Evolutionary conservation across 2,888 invertebrate genomes (phyloP).

Genomic region (Pristionchus maxplancki): DNA sequence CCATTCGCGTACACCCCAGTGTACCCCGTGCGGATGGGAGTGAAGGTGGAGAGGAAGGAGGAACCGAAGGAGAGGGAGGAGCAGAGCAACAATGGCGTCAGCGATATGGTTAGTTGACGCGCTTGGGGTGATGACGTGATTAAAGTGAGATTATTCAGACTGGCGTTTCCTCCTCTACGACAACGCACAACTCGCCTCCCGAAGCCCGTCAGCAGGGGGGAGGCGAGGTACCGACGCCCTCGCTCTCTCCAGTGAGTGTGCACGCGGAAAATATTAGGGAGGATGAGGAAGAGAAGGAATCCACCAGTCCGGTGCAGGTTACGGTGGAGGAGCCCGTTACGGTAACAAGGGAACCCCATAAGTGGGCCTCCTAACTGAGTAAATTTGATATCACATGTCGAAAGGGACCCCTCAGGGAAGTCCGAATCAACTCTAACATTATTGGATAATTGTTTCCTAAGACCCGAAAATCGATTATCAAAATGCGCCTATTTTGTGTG

Average conservation of each 20-base stretch:
- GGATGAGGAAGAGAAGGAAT: neutral
- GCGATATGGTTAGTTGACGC: neutral
- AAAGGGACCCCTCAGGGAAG: too few relatives aligned
- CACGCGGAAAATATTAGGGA: neutral
- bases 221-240: neutral
- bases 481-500: too few relatives aligned
- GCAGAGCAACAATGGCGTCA: neutral
- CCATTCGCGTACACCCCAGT: slow-evolving; percentile 67
- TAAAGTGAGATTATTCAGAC: neutral
- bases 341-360: too few relatives aligned
- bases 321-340: neutral
- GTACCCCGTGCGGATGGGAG: slow-evolving; percentile 57
- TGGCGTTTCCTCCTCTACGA: neutral
- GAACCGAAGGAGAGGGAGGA: neutral
- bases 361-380: too few relatives aligned
- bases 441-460: too few relatives aligned
- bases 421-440: too few relatives aligned
- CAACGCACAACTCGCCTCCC: neutral
- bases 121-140: too few relatives aligned
- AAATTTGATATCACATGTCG: too few relatives aligned
- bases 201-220: neutral
- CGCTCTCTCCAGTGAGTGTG: neutral
- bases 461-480: too few relatives aligned
- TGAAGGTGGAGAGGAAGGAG: neutral
- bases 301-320: neutral